A percentile compares a stretch with the other conserved stretches of the same genome.
Conservation (phyloP, 2,888 invertebrate species). For the Xylota segnis region DNA sequence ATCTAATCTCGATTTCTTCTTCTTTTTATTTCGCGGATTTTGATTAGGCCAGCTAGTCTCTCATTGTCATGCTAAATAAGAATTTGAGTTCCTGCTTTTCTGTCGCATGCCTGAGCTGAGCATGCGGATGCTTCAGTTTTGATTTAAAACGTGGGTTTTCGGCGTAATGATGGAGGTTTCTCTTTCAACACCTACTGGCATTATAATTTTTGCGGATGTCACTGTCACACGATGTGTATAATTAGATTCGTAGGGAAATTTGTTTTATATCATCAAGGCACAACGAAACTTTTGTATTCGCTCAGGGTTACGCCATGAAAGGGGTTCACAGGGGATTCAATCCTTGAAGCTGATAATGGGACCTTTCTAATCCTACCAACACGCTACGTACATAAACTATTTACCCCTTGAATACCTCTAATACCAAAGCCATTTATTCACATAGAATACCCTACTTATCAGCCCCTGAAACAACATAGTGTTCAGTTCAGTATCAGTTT, state of each 20-base stretch:
- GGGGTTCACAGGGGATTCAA: no score
- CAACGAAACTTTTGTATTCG: no score
- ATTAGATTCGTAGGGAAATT: neutral
- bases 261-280: no score
- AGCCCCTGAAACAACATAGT: no score
- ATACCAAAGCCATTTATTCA: no score
- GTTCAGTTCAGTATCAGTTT: no score
- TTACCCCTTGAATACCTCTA: no score
- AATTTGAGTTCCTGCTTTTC: neutral
- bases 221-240: neutral
- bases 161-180: neutral
- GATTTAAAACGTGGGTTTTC: neutral
- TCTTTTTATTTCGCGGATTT: neutral
- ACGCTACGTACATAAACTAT: no score
- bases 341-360: no score
- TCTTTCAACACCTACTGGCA: neutral
- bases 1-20: neutral
- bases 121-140: conserved; percentile 1
- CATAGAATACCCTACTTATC: no score
- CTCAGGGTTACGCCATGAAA: no score
- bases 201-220: neutral
- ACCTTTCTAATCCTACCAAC: no score
- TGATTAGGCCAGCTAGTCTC: neutral
- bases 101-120: neutral
- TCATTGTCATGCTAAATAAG: conserved; percentile 3